These are phyloP conservation scores for Portevinia maculata DNA, from an alignment of 2,888 invertebrate species.

Conservation along the genomic window DNA sequence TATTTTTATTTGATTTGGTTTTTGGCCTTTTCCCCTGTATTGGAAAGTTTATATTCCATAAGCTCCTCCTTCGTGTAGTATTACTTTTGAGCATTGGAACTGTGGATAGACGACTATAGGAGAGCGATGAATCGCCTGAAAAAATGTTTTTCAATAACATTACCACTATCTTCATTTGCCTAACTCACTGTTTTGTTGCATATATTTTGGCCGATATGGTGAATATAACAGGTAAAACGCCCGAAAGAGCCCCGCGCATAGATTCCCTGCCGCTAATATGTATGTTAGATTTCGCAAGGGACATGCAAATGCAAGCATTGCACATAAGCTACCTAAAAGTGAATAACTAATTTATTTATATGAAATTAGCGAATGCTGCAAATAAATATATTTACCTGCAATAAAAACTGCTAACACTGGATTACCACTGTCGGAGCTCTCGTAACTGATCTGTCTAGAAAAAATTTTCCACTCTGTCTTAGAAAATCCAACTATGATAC, in stretches of 20 bases:
- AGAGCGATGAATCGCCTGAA: slow-evolving; percentile 80
- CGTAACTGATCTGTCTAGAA: slow-evolving; percentile 84
- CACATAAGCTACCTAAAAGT: slow-evolving; percentile 83
- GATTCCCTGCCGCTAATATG: slow-evolving; percentile 81
- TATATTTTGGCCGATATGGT: slow-evolving; percentile 82
- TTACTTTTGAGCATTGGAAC: slow-evolving; percentile 78
- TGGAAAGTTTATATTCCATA: slow-evolving; percentile 80
- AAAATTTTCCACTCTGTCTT: slow-evolving; percentile 85
- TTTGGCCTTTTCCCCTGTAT: slow-evolving; percentile 79
- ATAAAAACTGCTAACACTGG: slow-evolving; percentile 85
- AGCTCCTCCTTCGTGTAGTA: slow-evolving; percentile 78
- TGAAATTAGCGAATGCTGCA: neutral
- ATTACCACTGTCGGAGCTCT: slow-evolving; percentile 84
- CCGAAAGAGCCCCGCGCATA: slow-evolving; percentile 79
- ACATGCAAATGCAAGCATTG: slow-evolving; percentile 85
- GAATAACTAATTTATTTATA: slow-evolving; percentile 2
- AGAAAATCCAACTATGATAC: slow-evolving; percentile 84
- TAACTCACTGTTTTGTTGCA: slow-evolving; percentile 80
- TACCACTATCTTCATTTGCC: slow-evolving; percentile 7
- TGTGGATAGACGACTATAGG: slow-evolving; percentile 82
- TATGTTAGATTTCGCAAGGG: slow-evolving; percentile 84
- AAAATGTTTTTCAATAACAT: slow-evolving; percentile 54
- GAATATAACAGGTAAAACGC: slow-evolving; percentile 82
- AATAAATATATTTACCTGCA: slow-evolving; percentile 78
- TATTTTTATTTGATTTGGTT: slow-evolving; percentile 77